Evolutionary conservation across 1,140 invertebrate species (phyloP).

Genomic region (Pentalonia nigronervosa): DNA sequence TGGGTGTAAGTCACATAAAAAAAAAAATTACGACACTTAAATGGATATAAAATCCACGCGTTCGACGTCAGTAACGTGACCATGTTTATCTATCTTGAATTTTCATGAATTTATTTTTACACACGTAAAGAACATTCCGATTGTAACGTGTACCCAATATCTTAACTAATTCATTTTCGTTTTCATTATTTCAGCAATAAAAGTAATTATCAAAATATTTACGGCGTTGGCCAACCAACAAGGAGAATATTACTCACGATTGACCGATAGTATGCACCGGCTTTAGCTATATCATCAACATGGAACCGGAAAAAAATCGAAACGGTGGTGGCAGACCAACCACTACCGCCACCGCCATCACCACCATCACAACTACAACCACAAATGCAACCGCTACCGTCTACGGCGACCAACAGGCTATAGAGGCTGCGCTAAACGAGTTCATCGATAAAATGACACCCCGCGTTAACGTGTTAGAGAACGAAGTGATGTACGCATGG

Average conservation of each 20-base stretch:
- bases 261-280: not conserved
- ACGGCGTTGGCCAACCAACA: not conserved
- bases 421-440: constrained; percentile 22
- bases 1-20: not conserved
- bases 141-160: not conserved
- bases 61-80: not conserved
- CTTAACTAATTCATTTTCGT: not conserved
- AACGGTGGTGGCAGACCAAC: constrained; percentile 31
- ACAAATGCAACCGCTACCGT: not conserved
- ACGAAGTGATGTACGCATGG: constrained; percentile 74
- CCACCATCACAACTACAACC: not conserved
- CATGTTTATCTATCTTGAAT: not conserved
- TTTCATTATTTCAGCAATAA: constrained; percentile 15
- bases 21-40: constrained; percentile 31
- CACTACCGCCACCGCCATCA: not conserved
- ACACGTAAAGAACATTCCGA: not conserved
- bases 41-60: not conserved
- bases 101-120: not conserved
- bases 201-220: not conserved
- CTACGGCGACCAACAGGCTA: constrained; percentile 13
- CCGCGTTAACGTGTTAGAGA: constrained; percentile 24
- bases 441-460: constrained; percentile 43
- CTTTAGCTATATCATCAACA: constrained; percentile 14
- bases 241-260: not conserved
- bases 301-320: constrained; percentile 43